Evolutionary conservation across 2,888 invertebrate species (phyloP), one percentile per base, ranked within the genome.

Genomic region (Tillus elongatus): DNA sequence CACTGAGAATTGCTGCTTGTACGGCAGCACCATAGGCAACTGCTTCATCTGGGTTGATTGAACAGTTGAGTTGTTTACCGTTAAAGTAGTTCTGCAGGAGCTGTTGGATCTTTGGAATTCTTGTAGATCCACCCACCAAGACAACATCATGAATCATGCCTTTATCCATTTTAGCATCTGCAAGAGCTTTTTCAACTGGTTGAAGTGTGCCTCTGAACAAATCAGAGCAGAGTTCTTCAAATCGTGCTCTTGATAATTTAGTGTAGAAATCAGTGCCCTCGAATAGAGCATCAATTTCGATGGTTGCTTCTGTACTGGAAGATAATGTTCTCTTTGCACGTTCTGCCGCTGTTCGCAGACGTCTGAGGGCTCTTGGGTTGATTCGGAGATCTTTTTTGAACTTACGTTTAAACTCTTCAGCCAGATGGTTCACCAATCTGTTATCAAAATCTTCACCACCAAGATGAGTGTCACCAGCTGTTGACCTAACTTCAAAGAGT

Each of bases 401-500:
- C 43, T 67, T 68, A 1, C 66, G 49, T 47, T 71, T 70, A 56
- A 75, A 75, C 53, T 75, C 74, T 4, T 73, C 67, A 3, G 67
- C 62, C 36, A 75, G 67, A 52, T 73, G 68, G 33, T 53, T 66
- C 8, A 74, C 73, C 51, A 75, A 52, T 15, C 73, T 61, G 49
- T 70, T 73, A 43, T 69, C 68, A 43, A 68, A 68, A 60, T 82
- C 77, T 60, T 82, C 82, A n/a, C 82, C 82, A 15, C 83, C 83
- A 39, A 85, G 69, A 57, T 84, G 87, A 8, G 86, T 87, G 56
- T 88, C 86, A 26, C 85, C 85, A 16, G 84, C 82, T 2, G 85
- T 88, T 1, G 87, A 71, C 57, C 76, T 80, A 3, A 85, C 87
- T 63, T 86, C 84, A 58, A 86, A 87, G 14, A 75, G 57, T 1